These are phyloP conservation scores for Pristionchus entomophagus DNA, from an alignment of 2,888 invertebrate species.

Conservation along the genomic window DNA sequence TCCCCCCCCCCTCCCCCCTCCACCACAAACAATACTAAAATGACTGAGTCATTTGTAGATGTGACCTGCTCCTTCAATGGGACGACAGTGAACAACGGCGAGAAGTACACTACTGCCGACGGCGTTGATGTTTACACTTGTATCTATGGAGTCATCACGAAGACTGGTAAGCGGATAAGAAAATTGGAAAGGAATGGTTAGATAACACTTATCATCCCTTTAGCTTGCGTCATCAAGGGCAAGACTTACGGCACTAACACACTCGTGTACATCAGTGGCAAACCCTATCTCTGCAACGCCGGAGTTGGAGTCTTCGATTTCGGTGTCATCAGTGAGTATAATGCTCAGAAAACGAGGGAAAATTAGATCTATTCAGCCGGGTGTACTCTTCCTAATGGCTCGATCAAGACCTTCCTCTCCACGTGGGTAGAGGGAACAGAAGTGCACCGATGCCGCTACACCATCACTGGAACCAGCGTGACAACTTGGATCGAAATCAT, in stretches of 20 bases:
- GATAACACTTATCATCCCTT: not conserved
- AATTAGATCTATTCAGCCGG: slow-evolving; percentile 28
- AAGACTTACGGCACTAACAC: slow-evolving; percentile 20
- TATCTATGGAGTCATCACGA: slow-evolving; percentile 26
- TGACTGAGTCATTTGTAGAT: not conserved
- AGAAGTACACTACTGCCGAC: slow-evolving; percentile 16
- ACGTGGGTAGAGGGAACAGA: not conserved
- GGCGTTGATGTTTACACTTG: slow-evolving; percentile 5
- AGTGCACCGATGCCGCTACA: slow-evolving; percentile 22
- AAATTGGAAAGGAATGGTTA: not conserved
- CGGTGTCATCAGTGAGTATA: slow-evolving; percentile 31
- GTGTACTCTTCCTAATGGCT: slow-evolving; percentile 7
- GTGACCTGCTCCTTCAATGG: slow-evolving; percentile 13
- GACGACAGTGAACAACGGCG: not conserved
- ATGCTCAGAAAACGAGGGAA: not conserved
- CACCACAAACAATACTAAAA: not conserved
- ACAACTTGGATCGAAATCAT: slow-evolving; percentile 36
- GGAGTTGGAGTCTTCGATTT: slow-evolving; percentile 27
- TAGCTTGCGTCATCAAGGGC: slow-evolving; percentile 34
- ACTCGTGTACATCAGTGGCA: slow-evolving; percentile 14
- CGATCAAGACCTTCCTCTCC: slow-evolving; percentile 30
- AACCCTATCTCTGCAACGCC: slow-evolving; percentile 33
- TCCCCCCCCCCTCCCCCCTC: no score
- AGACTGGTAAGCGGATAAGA: slow-evolving; percentile 14
- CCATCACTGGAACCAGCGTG: slow-evolving; percentile 11